A percentile compares a stretch with the other conserved stretches of the same genome.
Conservation (phyloP, 2,888 invertebrate genomes). For the Adineta ricciae region DNA sequence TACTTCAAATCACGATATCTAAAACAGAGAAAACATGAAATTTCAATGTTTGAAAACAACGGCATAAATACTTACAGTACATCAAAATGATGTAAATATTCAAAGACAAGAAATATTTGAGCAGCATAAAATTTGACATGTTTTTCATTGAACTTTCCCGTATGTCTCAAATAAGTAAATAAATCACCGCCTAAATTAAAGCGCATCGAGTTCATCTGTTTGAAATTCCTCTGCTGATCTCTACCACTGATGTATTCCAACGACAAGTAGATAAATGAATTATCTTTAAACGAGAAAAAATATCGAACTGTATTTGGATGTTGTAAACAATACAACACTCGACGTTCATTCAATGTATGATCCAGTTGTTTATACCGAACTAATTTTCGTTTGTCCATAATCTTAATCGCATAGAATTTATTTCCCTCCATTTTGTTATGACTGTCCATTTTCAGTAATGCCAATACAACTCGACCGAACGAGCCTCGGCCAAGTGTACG, state of each 20-base stretch:
- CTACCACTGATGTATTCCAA: conserved; percentile 17
- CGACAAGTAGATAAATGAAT: conserved; percentile 29
- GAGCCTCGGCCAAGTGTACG: conserved; percentile 98
- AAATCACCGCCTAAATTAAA: not conserved
- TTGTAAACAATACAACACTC: not conserved
- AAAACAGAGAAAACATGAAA: not conserved
- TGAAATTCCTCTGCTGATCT: not conserved
- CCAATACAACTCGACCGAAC: conserved; percentile 98
- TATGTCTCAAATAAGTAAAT: conserved; percentile 14
- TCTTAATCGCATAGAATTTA: conserved; percentile 94
- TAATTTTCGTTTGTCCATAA: conserved; percentile 97
- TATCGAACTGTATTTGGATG: conserved; percentile 13
- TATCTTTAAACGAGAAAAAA: conserved; percentile 30
- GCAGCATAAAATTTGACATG: conserved; percentile 18
- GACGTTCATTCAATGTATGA: conserved; percentile 20
- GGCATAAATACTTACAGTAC: conserved; percentile 47
- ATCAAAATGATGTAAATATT: conserved; percentile 25
- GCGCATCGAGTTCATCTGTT: not conserved
- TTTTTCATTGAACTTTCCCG: conserved; percentile 8
- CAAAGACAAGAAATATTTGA: conserved; percentile 18
- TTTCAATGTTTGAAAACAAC: not conserved
- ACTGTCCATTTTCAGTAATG: conserved; percentile 69
- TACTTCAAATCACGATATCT: conserved; percentile 8
- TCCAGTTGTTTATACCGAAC: conserved; percentile 34
- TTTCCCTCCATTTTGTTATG: conserved; percentile 64